Base-by-base conservation (phyloP, 92 coral and sea anemone species). In the Phenganax marumi region DNA sequence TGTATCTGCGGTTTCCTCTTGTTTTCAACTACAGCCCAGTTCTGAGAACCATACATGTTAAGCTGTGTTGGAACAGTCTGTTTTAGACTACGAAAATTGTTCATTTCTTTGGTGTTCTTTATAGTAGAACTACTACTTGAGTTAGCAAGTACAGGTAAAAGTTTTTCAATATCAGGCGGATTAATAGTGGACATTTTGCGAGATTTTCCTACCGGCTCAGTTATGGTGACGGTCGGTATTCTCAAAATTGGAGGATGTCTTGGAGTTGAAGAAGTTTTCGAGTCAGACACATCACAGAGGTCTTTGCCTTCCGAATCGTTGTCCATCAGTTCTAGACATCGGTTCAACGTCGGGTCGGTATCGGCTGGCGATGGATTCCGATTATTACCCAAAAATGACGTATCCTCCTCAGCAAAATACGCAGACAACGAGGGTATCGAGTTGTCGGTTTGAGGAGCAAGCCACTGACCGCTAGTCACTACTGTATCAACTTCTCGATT, bases 141-240 rank as follows among this genome's bases (percentile, higher is more conserved):
- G 23, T 9, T 13, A 50, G 60, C 3, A 8, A 43, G 0, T 24
- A 19, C 8, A 2, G 77, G 77, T 48, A 17, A 12, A 0, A 78
- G 61, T 78, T 78, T 78, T 4, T 50, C 47, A 12, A 21, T 22
- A 12, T 78, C 83, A 8, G 83, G 83, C 16, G 68, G 12, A 14
- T 4, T 10, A n/a, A 78, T 17, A 43, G 83, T 78, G 1, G 83
- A 78, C 6, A 62, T 50, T 62, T 78, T 78, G 8, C 83, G 83
- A 57, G 57, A 10, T 43, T 48, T 60, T 77, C 47, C 83, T 16
- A 18, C 73, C 18, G 83, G 58, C 7, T 43, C 58, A 23, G 83
- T 39, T 48, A 78, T 60, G 8, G 48, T 78, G 0, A 78, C 60
- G 19, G 17, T 56, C 14, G 83, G 83, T 23, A 62, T 43, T 5